These are phyloP conservation scores for Chrysaora quinquecirrha DNA, from an alignment of 30 jellyfish, hydroid and myxozoan genomes.

Conservation along the genomic window DNA sequence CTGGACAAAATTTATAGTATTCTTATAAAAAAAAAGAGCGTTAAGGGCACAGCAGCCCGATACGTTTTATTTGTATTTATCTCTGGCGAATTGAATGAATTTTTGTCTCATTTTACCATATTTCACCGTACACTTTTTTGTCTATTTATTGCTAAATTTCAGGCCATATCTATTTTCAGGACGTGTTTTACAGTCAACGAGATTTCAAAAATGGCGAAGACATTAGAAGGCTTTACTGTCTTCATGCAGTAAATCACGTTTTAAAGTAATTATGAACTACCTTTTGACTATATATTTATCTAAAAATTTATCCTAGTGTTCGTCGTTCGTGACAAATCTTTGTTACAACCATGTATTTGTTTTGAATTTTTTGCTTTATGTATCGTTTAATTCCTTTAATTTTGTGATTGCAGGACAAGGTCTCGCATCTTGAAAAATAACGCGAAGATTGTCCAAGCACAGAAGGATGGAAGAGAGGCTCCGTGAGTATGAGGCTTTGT, in stretches of 20 bases:
- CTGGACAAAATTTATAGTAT: too few species aligned
- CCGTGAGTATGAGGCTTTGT: constrained; percentile 59
- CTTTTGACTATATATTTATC: too few species aligned
- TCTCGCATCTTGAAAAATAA: constrained; percentile 88
- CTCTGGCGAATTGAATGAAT: too few species aligned
- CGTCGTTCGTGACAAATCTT: background rate
- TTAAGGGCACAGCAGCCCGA: too few species aligned
- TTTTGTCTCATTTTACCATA: too few species aligned
- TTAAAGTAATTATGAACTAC: constrained; percentile 67
- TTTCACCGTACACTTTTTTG: background rate
- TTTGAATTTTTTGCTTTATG: too few species aligned
- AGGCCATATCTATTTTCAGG: constrained; percentile 29
- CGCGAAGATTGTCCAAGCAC: constrained; percentile 78
- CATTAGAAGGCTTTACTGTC: constrained; percentile 74
- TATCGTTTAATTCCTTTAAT: too few species aligned
- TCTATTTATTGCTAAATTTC: too few species aligned
- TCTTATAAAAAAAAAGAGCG: too few species aligned
- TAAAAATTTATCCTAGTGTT: too few species aligned
- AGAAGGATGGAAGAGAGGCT: constrained; percentile 54
- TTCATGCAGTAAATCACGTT: constrained; percentile 93
- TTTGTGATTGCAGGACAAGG: constrained; percentile 89
- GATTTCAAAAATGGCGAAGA: constrained; percentile 83
- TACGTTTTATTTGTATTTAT: too few species aligned
- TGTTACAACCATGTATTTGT: background rate
- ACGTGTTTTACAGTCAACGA: constrained; percentile 72